phyloP scores from a whole-genome alignment of 2,797 vertebrate genomes.

The Arvicola amphibius region DNA sequence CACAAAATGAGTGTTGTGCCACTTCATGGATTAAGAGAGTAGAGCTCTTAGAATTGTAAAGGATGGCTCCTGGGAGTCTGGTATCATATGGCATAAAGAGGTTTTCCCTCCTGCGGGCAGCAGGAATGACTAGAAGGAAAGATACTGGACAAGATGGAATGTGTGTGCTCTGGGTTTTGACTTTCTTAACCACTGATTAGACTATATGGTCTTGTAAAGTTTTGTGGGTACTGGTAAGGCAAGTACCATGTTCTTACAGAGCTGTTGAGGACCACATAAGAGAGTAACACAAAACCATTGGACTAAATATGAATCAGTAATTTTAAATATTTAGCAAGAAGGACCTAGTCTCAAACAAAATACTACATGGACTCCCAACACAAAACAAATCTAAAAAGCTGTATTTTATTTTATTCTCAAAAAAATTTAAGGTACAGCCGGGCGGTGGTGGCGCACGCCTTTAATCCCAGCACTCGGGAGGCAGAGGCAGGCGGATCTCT shows the following conservation, averaged over 20 bases:
- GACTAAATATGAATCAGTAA: neutral
- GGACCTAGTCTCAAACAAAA: constrained; percentile 32
- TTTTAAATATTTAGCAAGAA: constrained; percentile 12
- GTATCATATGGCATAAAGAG: neutral
- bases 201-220: neutral
- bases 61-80: neutral
- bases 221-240: neutral
- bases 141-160: neutral
- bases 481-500: too few species aligned
- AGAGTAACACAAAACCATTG: neutral
- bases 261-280: neutral
- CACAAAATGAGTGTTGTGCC: neutral
- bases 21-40: neutral
- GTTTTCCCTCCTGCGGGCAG: neutral
- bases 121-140: neutral
- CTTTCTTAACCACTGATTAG: neutral
- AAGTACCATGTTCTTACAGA: neutral
- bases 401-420: too few species aligned
- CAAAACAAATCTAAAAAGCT: neutral
- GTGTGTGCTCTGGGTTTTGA: neutral
- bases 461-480: too few species aligned
- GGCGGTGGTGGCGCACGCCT: too few species aligned
- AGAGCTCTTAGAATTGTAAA: neutral
- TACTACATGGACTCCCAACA: neutral
- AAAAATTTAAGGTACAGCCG: too few species aligned